phyloP scores from a whole-genome alignment of 2,888 invertebrate genomes.

The Platyscelio sp. region DNA sequence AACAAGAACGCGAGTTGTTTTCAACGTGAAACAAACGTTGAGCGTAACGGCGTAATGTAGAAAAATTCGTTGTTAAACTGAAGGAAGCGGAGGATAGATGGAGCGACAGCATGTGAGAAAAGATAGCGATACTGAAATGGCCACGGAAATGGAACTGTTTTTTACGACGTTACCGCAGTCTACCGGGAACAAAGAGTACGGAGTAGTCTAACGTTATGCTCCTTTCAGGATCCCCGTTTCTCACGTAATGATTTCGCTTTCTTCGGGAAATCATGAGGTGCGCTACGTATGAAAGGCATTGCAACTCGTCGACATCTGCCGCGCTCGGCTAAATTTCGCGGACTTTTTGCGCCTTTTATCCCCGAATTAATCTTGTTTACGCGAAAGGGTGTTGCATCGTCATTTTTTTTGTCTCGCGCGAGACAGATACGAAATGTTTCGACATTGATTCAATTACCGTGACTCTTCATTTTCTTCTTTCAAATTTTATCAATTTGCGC shows the following conservation, averaged over 20 bases:
- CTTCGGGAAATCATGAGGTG: conserved; percentile 42
- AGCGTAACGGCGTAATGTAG: conserved; percentile 26
- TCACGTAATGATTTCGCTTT: conserved; percentile 58
- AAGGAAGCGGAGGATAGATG: conserved; percentile 34
- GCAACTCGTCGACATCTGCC: conserved; percentile 27
- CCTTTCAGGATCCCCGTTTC: conserved; percentile 46
- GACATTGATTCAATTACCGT: conserved; percentile 49
- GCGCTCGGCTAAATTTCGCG: too few species aligned
- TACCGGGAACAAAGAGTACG: conserved; percentile 46
- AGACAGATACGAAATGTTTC: conserved; percentile 17
- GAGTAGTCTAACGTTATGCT: conserved; percentile 45
- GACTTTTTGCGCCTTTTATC: conserved; percentile 45
- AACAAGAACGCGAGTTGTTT: conserved; percentile 23
- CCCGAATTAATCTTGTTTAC: conserved; percentile 50
- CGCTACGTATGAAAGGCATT: conserved; percentile 38
- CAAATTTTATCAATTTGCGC: too few species aligned
- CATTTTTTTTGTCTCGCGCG: neutral
- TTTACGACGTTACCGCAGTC: conserved; percentile 62
- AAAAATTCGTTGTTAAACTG: conserved; percentile 47
- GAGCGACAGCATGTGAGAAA: conserved; percentile 28
- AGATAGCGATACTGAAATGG: conserved; percentile 57
- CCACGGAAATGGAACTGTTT: conserved; percentile 61
- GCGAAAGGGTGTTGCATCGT: too few species aligned
- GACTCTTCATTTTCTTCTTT: too few species aligned
- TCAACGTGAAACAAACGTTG: conserved; percentile 40